A percentile compares a stretch with the other conserved stretches of the same genome.
These are phyloP conservation scores for Acanthaster planci DNA, from an alignment of 35 echinoderm and acorn worm species.

Conservation along the genomic window DNA sequence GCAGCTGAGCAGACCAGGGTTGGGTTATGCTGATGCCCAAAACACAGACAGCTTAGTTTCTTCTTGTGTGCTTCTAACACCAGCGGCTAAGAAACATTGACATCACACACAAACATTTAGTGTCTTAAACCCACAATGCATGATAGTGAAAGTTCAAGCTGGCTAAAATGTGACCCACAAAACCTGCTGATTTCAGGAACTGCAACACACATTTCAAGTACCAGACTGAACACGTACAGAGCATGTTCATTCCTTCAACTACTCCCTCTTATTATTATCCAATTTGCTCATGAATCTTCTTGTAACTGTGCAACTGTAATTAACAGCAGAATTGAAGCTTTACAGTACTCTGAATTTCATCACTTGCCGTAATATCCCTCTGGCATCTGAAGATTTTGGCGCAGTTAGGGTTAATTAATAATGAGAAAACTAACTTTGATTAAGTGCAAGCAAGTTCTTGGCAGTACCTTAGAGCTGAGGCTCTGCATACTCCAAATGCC, in stretches of 20 bases:
- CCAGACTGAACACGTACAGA: too few species aligned
- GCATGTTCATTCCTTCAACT: too few species aligned
- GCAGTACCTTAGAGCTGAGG: constrained; percentile 67
- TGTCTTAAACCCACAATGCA: too few species aligned
- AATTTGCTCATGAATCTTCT: too few species aligned
- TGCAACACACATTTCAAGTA: not conserved
- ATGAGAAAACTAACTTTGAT: not conserved
- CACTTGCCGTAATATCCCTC: too few species aligned
- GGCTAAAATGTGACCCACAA: not conserved
- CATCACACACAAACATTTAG: too few species aligned
- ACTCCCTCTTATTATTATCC: too few species aligned
- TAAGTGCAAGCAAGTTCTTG: not conserved
- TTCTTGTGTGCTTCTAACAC: constrained; percentile 83
- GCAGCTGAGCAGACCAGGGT: constrained; percentile 77
- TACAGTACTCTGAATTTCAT: too few species aligned
- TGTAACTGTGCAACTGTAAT: too few species aligned
- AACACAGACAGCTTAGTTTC: constrained; percentile 43
- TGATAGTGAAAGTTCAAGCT: not conserved
- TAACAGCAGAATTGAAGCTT: too few species aligned
- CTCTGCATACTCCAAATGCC: constrained; percentile 89
- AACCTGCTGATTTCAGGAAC: not conserved
- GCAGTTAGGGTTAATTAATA: not conserved
- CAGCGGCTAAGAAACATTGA: constrained; percentile 51
- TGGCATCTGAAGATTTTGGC: too few species aligned
- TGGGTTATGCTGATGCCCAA: constrained; percentile 68